These are phyloP conservation scores for Tiliacea aurago DNA, from an alignment of 2,888 invertebrate genomes.

Conservation along the genomic window DNA sequence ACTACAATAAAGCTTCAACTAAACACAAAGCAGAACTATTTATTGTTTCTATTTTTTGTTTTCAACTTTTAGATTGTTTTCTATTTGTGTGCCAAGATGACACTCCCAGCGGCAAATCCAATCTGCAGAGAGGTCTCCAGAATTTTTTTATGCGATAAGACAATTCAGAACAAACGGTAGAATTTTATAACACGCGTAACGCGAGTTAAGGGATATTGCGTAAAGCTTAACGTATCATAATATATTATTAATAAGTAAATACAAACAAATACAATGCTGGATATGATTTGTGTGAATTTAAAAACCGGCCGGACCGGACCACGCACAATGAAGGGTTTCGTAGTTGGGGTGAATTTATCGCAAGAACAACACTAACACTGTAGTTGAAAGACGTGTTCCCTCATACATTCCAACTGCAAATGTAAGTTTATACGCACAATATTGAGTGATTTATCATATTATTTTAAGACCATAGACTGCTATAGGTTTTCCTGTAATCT, in stretches of 20 bases:
- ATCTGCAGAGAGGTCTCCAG: constrained; percentile 22
- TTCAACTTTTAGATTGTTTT: too few relatives aligned
- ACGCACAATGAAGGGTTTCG: too few relatives aligned
- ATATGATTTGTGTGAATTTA: constrained; percentile 7
- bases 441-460: too few relatives aligned
- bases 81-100: constrained; percentile 33
- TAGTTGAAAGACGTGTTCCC: too few relatives aligned
- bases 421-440: too few relatives aligned
- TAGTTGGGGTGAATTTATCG: too few relatives aligned
- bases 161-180: constrained; percentile 18
- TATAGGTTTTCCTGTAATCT: too few relatives aligned
- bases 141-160: constrained; percentile 24
- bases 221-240: constrained; percentile 1
- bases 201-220: background rate
- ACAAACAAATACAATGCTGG: background rate
- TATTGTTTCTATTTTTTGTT: constrained; percentile 3
- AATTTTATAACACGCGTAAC: background rate
- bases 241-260: background rate
- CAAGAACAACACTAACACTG: too few relatives aligned
- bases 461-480: too few relatives aligned
- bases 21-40: background rate
- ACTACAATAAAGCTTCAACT: constrained; percentile 1
- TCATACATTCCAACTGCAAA: too few relatives aligned
- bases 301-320: too few relatives aligned
- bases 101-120: constrained; percentile 12